Conservation (phyloP, 1,140 invertebrate genomes). For the Apis laboriosa region DNA sequence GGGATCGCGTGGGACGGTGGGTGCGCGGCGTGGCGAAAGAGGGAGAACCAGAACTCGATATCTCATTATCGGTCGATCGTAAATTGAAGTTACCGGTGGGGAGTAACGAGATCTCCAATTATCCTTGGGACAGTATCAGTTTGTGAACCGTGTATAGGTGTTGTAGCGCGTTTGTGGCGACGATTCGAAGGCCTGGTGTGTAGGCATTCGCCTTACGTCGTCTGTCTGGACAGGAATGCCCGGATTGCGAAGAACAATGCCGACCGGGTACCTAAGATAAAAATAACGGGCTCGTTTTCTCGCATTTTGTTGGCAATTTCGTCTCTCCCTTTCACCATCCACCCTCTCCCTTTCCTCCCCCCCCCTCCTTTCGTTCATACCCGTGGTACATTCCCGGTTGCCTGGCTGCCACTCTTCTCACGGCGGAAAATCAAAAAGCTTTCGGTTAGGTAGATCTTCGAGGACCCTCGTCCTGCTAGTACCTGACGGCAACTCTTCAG, state of each 20-base stretch:
- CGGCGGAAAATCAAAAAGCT: conserved; percentile 52
- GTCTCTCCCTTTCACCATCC: neutral
- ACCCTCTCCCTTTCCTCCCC: neutral
- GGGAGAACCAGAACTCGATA: conserved; percentile 57
- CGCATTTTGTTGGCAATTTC: conserved; percentile 16
- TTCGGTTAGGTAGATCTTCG: conserved; percentile 50
- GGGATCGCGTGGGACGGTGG: neutral
- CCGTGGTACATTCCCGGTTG: conserved; percentile 21
- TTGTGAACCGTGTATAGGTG: conserved; percentile 43
- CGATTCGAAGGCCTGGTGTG: conserved; percentile 2
- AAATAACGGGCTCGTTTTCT: conserved; percentile 30
- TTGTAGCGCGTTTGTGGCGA: neutral
- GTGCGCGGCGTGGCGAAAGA: conserved; percentile 15
- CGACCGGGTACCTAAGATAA: conserved; percentile 10
- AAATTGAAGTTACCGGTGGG: conserved; percentile 66
- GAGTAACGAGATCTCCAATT: conserved; percentile 74
- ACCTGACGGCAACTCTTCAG: conserved; percentile 53
- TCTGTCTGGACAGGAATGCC: conserved; percentile 19
- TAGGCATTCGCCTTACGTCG: conserved; percentile 24
- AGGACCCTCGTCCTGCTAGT: conserved; percentile 50
- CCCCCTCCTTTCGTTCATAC: neutral
- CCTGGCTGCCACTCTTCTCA: conserved; percentile 23
- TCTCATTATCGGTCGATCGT: conserved; percentile 69
- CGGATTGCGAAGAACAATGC: conserved; percentile 41
- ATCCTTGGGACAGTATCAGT: conserved; percentile 62